phyloP scores from a whole-genome alignment of 2,888 invertebrate genomes.

The Pristionchus exspectatus region DNA sequence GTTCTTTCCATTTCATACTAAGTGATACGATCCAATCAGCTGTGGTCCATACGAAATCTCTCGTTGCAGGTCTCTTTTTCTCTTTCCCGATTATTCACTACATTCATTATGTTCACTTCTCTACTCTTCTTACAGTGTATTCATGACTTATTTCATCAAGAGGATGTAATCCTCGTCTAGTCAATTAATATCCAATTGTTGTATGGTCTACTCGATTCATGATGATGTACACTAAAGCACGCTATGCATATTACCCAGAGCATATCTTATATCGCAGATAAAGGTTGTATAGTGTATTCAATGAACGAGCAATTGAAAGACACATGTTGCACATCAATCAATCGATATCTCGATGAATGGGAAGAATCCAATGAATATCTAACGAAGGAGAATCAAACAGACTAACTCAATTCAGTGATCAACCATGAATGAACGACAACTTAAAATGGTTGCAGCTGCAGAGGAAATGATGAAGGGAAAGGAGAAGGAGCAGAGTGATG shows the following conservation, averaged over 20 bases:
- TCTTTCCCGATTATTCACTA: neutral
- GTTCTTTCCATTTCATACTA: neutral
- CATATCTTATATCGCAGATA: constrained; percentile 35
- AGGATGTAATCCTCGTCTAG: constrained; percentile 36
- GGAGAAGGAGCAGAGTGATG: constrained; percentile 26
- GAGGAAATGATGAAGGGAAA: constrained; percentile 41
- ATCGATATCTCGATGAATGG: constrained; percentile 33
- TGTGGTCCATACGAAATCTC: constrained; percentile 43
- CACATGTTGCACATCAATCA: constrained; percentile 41
- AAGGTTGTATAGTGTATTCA: neutral
- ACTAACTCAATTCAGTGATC: neutral
- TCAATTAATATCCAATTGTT: neutral
- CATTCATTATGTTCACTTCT: neutral
- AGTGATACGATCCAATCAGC: constrained; percentile 35
- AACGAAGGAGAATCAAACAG: neutral
- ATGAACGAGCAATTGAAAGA: neutral
- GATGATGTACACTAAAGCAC: neutral
- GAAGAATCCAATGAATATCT: neutral
- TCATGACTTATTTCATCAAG: constrained; percentile 3
- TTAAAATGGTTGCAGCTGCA: constrained; percentile 42
- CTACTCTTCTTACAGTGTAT: constrained; percentile 1
- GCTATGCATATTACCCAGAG: constrained; percentile 26
- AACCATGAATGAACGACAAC: constrained; percentile 41
- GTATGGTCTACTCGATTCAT: constrained; percentile 11
- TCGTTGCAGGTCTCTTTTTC: constrained; percentile 4